Percentiles rank a stretch among this genome's conserved stretches.
phyloP scores from a whole-genome alignment of 2,888 invertebrate genomes.

The Corbicula japonica region DNA sequence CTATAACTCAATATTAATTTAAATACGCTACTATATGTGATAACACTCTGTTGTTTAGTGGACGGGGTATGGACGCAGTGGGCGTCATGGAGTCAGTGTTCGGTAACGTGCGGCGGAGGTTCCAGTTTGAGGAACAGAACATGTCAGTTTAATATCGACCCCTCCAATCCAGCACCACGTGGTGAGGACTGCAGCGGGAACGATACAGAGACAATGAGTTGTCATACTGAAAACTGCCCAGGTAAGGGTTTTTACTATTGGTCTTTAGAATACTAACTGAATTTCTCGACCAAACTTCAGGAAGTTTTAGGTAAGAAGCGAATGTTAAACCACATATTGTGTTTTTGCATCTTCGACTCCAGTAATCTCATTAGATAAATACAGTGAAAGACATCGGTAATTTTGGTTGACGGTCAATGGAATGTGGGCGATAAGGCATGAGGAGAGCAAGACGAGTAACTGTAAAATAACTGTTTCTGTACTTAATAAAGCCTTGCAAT shows the following conservation, averaged over 20 bases:
- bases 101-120: conserved; percentile 54
- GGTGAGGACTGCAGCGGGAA: conserved; percentile 40
- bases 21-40: not conserved
- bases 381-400: not conserved
- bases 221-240: conserved; percentile 35
- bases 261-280: not conserved
- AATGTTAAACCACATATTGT: not conserved
- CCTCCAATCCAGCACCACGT: conserved; percentile 6
- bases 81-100: conserved; percentile 45
- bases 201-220: conserved; percentile 11
- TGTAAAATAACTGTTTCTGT: too few relatives aligned
- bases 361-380: not conserved
- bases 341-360: not conserved
- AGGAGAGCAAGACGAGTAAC: too few relatives aligned
- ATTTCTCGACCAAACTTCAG: not conserved
- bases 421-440: too few relatives aligned
- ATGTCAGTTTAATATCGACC: conserved; percentile 39
- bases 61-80: conserved; percentile 53
- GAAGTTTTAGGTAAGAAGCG: not conserved
- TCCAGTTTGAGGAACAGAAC: conserved; percentile 24
- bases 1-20: not conserved
- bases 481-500: too few relatives aligned
- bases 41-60: conserved; percentile 27
- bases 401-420: not conserved
- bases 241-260: conserved; percentile 11